phyloP scores from a whole-genome alignment of 2,797 vertebrate genomes.

The Anableps anableps region DNA sequence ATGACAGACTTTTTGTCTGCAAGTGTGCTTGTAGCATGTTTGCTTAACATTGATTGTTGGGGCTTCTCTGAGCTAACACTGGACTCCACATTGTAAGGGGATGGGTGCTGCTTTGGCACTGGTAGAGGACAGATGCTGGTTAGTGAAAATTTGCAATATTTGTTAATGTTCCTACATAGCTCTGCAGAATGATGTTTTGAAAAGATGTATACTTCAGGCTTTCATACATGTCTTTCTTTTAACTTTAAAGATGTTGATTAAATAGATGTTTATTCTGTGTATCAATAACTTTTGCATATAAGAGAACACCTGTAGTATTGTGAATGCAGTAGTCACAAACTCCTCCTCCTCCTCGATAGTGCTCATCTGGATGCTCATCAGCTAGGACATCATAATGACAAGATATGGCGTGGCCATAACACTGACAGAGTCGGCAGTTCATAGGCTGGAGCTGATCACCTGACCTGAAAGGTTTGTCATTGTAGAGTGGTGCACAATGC shows the following conservation, averaged over 20 bases:
- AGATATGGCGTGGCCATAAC: constrained; percentile 85
- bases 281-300: not conserved
- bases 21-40: too few species aligned
- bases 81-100: too few species aligned
- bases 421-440: constrained; percentile 88
- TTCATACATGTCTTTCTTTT: not conserved
- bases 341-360: constrained; percentile 87
- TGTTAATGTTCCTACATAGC: too few species aligned
- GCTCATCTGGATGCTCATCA: constrained; percentile 86
- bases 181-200: too few species aligned
- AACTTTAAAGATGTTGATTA: not conserved
- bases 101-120: too few species aligned
- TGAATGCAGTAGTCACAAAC: constrained; percentile 89
- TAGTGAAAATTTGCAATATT: too few species aligned
- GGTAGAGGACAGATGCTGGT: too few species aligned
- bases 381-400: constrained; percentile 85
- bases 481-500: constrained; percentile 87
- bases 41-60: too few species aligned
- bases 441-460: constrained; percentile 87
- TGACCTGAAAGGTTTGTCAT: constrained; percentile 89
- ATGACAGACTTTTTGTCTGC: too few species aligned
- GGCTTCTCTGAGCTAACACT: too few species aligned
- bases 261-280: not conserved
- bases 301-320: constrained; percentile 86
- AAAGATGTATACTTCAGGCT: too few species aligned